Conservation (phyloP, 1,140 invertebrate species). For the Amphibalanus amphitrite region DNA sequence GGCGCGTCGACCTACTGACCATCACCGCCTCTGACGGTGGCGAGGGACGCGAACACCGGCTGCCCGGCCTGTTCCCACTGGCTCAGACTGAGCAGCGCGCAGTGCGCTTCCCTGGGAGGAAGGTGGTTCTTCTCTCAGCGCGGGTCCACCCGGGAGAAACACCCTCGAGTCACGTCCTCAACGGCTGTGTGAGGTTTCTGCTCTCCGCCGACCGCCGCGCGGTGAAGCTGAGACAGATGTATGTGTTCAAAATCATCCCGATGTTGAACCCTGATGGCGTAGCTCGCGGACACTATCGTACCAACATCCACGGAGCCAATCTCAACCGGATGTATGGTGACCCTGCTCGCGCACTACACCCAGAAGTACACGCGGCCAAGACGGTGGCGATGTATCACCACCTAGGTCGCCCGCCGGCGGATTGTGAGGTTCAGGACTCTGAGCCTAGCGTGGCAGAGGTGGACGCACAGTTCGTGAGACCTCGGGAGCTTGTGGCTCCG, state of each 20-base stretch:
- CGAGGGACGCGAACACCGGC: conserved; percentile 43
- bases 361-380: too few species aligned
- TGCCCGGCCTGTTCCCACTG: conserved; percentile 19
- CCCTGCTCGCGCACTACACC: conserved; percentile 33
- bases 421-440: too few species aligned
- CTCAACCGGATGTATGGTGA: conserved; percentile 70
- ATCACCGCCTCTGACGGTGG: conserved; percentile 49
- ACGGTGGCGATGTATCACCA: too few species aligned
- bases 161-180: conserved; percentile 83
- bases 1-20: conserved; percentile 69
- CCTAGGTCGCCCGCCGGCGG: too few species aligned
- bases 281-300: conserved; percentile 69
- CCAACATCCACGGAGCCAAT: conserved; percentile 75
- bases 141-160: conserved; percentile 87
- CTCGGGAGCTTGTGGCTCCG: too few species aligned
- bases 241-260: conserved; percentile 82
- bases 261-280: conserved; percentile 89
- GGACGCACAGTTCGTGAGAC: too few species aligned
- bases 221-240: conserved; percentile 47
- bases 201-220: conserved; percentile 50
- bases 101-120: conserved; percentile 42
- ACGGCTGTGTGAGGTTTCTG: conserved; percentile 67
- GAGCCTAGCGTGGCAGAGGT: too few species aligned
- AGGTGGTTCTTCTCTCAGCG: conserved; percentile 68
- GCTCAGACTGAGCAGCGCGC: conserved; percentile 44